Conservation (phyloP, 2,888 invertebrate genomes). For the Tipula confusa region DNA sequence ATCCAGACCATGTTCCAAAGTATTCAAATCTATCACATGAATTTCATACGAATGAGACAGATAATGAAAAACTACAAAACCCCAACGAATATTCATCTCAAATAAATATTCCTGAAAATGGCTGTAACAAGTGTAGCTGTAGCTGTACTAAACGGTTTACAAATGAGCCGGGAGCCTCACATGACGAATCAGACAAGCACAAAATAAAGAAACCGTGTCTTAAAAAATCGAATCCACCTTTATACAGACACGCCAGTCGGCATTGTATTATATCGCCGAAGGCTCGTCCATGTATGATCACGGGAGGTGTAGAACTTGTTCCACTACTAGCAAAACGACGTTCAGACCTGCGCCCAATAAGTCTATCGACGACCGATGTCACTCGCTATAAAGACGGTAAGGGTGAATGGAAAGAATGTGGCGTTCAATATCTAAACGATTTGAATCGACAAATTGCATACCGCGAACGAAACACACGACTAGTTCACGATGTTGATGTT, state of each 20-base stretch:
- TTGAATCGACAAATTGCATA: constrained; percentile 54
- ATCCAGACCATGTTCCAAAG: neutral
- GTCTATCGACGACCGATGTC: constrained; percentile 55
- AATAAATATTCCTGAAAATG: constrained; percentile 34
- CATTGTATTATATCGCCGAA: constrained; percentile 29
- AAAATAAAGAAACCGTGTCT: constrained; percentile 20
- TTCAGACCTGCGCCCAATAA: constrained; percentile 54
- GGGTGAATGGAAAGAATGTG: constrained; percentile 42
- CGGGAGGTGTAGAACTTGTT: constrained; percentile 71
- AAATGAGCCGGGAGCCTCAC: neutral
- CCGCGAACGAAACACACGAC: constrained; percentile 50
- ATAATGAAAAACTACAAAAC: neutral
- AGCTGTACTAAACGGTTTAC: constrained; percentile 38
- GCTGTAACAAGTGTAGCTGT: constrained; percentile 46
- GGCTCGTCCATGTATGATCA: constrained; percentile 46
- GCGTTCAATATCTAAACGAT: constrained; percentile 52
- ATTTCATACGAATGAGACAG: neutral
- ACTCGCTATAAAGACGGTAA: constrained; percentile 40
- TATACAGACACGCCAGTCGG: constrained; percentile 35
- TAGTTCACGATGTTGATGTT: constrained; percentile 52
- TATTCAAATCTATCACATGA: neutral
- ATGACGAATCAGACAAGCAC: neutral
- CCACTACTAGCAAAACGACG: constrained; percentile 67
- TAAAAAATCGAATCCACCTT: constrained; percentile 41
- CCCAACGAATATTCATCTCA: neutral